Evolutionary conservation across 2,113 vertebrate species (phyloP).

Genomic region (Trinectes maculatus): DNA sequence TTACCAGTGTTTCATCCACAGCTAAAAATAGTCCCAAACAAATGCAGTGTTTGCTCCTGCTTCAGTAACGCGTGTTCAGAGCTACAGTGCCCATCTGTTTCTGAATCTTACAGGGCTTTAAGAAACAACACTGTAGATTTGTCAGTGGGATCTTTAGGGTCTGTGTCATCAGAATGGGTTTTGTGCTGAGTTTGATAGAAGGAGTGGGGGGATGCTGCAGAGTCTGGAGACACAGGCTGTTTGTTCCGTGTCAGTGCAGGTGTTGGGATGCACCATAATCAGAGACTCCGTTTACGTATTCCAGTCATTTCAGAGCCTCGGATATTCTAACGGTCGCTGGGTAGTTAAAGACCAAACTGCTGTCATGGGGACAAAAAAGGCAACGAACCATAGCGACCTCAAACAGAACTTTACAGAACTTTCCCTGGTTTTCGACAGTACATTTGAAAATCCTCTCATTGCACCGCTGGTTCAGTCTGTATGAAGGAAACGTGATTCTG

Average conservation of each 20-base stretch:
- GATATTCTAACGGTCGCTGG: neutral
- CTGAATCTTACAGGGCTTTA: neutral
- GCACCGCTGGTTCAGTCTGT: no score
- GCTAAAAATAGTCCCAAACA: no score
- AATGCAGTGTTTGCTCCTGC: no score
- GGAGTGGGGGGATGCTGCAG: neutral
- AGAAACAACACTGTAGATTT: neutral
- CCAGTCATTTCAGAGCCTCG: conserved; percentile 9
- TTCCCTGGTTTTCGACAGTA: neutral
- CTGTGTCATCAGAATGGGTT: neutral
- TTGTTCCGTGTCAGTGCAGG: neutral
- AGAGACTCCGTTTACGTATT: conserved; percentile 20
- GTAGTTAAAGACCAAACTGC: neutral
- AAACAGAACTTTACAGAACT: neutral
- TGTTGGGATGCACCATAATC: conserved; percentile 1
- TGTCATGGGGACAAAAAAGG: neutral
- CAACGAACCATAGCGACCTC: neutral
- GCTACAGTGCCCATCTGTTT: no score
- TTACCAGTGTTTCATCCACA: no score
- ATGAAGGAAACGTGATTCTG: no score
- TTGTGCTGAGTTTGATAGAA: neutral
- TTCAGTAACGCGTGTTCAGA: neutral
- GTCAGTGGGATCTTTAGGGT: neutral
- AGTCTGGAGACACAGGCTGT: neutral
- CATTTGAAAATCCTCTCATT: neutral